Conservation (phyloP, 2,113 vertebrate genomes). For the Gasterosteus nipponicus region DNA sequence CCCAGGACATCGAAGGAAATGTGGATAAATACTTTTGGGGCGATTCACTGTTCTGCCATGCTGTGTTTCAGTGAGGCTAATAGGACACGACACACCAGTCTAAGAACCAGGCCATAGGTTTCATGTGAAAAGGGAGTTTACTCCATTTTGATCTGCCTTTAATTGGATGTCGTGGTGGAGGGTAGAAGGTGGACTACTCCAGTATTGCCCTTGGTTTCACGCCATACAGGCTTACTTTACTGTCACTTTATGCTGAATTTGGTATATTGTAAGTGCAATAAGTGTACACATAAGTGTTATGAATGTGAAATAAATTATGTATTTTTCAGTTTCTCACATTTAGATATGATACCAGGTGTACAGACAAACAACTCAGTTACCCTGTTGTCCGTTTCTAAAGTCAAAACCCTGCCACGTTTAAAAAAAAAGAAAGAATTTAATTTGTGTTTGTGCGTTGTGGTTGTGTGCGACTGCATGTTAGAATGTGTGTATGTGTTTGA, state of each 20-base stretch:
- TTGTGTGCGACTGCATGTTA: neutral
- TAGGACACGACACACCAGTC: slow-evolving; percentile 37
- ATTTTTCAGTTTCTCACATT: neutral
- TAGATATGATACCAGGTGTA: neutral
- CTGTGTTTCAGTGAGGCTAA: slow-evolving; percentile 54
- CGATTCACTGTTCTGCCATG: slow-evolving; percentile 56
- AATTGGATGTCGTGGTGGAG: slow-evolving; percentile 53
- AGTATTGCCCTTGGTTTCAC: slow-evolving; percentile 2
- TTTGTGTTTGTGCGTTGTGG: neutral
- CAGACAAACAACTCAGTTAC: neutral
- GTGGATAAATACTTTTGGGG: slow-evolving; percentile 49
- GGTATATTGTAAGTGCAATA: neutral
- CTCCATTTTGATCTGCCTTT: slow-evolving; percentile 71
- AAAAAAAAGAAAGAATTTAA: neutral
- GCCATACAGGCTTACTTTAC: neutral
- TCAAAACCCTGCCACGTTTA: neutral
- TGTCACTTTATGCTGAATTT: slow-evolving; percentile 1
- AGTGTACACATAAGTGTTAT: neutral
- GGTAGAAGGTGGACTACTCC: slow-evolving; percentile 14
- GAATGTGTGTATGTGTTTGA: neutral
- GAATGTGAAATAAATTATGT: neutral
- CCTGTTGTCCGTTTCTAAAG: neutral
- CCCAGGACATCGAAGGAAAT: slow-evolving; percentile 50
- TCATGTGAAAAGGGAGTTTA: slow-evolving; percentile 55
- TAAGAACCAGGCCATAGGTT: slow-evolving; percentile 27